These are phyloP conservation scores for Phorcus lineatus DNA, from an alignment of 2,888 invertebrate species.

Conservation along the genomic window DNA sequence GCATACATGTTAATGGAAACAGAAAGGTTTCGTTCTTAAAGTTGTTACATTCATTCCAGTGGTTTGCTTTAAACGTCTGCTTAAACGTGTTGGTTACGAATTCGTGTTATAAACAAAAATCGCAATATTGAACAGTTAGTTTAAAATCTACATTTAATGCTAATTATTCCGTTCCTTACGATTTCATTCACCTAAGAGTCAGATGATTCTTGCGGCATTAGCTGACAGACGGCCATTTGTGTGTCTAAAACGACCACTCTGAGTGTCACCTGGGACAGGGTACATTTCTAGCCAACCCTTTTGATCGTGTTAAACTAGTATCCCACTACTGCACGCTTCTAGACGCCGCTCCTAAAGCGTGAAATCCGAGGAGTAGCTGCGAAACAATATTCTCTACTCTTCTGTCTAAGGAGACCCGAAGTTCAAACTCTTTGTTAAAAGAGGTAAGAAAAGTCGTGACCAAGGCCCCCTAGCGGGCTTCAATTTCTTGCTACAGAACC, in stretches of 20 bases:
- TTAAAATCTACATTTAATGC: too few species aligned
- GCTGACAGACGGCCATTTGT: neutral
- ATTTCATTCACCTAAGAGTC: too few species aligned
- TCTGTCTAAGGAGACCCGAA: constrained; percentile 26
- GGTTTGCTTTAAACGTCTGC: too few species aligned
- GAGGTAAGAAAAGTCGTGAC: constrained; percentile 22
- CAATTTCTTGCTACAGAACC: neutral
- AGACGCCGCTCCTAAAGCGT: neutral
- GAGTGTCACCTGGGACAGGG: neutral
- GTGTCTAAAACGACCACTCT: neutral
- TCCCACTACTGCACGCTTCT: neutral
- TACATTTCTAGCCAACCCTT: neutral
- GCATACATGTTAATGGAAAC: too few species aligned
- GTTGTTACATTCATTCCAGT: too few species aligned
- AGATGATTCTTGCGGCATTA: neutral
- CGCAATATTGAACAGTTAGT: too few species aligned
- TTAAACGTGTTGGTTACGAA: too few species aligned
- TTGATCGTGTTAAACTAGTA: neutral
- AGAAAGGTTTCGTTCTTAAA: too few species aligned
- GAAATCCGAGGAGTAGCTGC: neutral
- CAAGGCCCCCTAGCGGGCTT: constrained; percentile 16
- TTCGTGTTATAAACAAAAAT: too few species aligned
- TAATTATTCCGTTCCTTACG: too few species aligned
- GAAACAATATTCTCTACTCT: constrained; percentile 15
- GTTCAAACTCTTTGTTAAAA: constrained; percentile 9